Evolutionary conservation across 2,888 invertebrate genomes (phyloP).

Genomic region (Ophion ventricosus): DNA sequence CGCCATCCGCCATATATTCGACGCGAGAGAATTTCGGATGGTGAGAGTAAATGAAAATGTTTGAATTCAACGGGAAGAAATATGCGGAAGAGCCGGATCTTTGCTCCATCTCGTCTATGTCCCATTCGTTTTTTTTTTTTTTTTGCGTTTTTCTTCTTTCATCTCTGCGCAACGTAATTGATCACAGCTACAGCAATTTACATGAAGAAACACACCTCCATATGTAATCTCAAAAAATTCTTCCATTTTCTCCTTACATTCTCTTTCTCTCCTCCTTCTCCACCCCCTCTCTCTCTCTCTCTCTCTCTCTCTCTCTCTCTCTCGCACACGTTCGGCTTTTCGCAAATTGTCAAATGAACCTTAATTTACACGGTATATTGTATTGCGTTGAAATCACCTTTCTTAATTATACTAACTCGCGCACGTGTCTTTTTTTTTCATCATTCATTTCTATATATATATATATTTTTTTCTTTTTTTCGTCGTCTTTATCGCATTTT

Average conservation of each 20-base stretch:
- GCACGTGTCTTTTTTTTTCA: slow-evolving; percentile 32
- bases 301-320: slow-evolving; percentile 25
- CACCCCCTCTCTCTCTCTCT: slow-evolving; percentile 15
- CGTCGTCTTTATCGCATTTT: slow-evolving; percentile 27
- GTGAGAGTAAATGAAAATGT: slow-evolving; percentile 47
- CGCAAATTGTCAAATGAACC: slow-evolving; percentile 65
- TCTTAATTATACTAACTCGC: slow-evolving; percentile 68
- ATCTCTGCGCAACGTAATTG: slow-evolving; percentile 72
- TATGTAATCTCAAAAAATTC: slow-evolving; percentile 54
- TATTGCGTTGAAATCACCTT: slow-evolving; percentile 79
- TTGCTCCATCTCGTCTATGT: slow-evolving; percentile 32
- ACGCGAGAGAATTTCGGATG: background rate
- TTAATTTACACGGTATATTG: slow-evolving; percentile 72
- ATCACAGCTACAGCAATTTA: slow-evolving; percentile 79
- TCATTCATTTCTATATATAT: slow-evolving; percentile 17
- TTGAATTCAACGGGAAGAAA: slow-evolving; percentile 50
- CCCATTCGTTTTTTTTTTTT: slow-evolving; percentile 17
- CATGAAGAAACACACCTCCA: slow-evolving; percentile 71
- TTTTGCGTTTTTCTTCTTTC: slow-evolving; percentile 48
- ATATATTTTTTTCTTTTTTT: background rate
- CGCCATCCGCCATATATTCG: too few species aligned
- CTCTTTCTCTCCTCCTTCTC: slow-evolving; percentile 24
- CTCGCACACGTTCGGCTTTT: slow-evolving; percentile 30
- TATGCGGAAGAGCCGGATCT: slow-evolving; percentile 50
- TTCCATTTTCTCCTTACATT: slow-evolving; percentile 22